A percentile compares a stretch with the other conserved stretches of the same genome.
These are phyloP conservation scores for Zaprionus africanus DNA, from an alignment of 1,140 invertebrate genomes.

Conservation along the genomic window DNA sequence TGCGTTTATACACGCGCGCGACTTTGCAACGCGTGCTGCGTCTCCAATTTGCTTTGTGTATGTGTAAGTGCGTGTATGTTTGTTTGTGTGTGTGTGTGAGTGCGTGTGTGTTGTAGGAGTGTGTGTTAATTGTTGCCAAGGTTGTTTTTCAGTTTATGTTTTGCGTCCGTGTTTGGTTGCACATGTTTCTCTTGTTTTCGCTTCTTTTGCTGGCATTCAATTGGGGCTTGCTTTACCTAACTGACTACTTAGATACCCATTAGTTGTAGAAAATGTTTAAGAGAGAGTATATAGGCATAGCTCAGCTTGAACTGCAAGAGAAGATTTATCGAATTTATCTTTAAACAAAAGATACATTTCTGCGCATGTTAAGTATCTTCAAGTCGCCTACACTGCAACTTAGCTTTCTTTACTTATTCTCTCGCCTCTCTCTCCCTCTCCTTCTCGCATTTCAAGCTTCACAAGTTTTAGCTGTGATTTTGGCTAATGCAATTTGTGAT, in stretches of 20 bases:
- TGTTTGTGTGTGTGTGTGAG: conserved; percentile 19
- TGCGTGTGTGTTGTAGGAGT: conserved; percentile 17
- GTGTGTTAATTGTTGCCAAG: conserved; percentile 79
- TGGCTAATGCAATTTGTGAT: conserved; percentile 70
- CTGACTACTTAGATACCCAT: not conserved
- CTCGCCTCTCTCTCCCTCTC: conserved; percentile 26
- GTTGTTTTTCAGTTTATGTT: conserved; percentile 61
- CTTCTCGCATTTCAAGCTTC: conserved; percentile 51
- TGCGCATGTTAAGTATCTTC: conserved; percentile 8
- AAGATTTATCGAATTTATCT: no score
- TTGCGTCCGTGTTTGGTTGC: conserved; percentile 45
- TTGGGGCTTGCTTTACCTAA: not conserved
- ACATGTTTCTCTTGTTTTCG: conserved; percentile 57
- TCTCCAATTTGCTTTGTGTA: not conserved
- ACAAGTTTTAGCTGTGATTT: conserved; percentile 78
- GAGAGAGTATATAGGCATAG: not conserved
- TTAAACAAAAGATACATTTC: not conserved
- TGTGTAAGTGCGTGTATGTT: conserved; percentile 25
- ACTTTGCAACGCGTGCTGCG: conserved; percentile 53
- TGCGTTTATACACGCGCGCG: conserved; percentile 67
- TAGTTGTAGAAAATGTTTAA: not conserved
- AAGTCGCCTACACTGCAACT: not conserved
- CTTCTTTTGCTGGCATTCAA: conserved; percentile 36
- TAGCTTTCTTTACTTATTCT: conserved; percentile 52
- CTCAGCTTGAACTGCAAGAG: no score